A percentile compares a stretch with the other conserved stretches of the same genome.
phyloP scores from a whole-genome alignment of 2,888 invertebrate genomes.

The Linyphia triangularis region DNA sequence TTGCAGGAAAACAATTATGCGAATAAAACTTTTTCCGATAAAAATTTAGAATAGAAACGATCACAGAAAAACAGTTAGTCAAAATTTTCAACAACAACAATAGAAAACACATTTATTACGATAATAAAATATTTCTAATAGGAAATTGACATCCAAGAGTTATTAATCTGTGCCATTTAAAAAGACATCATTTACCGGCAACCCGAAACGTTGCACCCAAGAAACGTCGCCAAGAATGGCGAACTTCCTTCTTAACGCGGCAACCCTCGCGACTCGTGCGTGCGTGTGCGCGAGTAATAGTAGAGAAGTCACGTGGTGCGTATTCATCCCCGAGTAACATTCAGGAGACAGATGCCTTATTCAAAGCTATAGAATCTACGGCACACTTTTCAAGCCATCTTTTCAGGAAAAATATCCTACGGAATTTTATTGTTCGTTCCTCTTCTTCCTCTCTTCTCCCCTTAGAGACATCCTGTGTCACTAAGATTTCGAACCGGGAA shows the following conservation, averaged over 20 bases:
- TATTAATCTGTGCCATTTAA: too few species aligned
- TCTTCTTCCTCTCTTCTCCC: background rate
- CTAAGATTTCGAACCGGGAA: background rate
- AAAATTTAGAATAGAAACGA: too few species aligned
- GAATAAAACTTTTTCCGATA: too few species aligned
- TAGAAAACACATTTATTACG: too few species aligned
- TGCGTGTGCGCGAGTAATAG: conserved; percentile 50
- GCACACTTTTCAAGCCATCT: conserved; percentile 35
- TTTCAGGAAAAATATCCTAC: background rate
- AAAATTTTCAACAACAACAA: too few species aligned
- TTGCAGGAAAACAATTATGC: too few species aligned
- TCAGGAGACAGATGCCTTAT: conserved; percentile 54
- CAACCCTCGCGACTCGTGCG: conserved; percentile 47
- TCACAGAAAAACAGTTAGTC: too few species aligned
- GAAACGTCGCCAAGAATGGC: conserved; percentile 42
- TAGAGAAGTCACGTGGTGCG: conserved; percentile 65
- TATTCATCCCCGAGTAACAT: conserved; percentile 26
- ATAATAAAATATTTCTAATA: too few species aligned
- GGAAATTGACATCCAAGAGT: too few species aligned
- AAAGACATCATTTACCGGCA: too few species aligned
- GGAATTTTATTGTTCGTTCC: conserved; percentile 5
- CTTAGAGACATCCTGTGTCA: background rate
- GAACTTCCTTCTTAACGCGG: background rate
- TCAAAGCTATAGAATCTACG: conserved; percentile 39
- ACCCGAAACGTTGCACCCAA: background rate